Base-by-base conservation (phyloP, 2,113 vertebrate genomes). In the Silurus meridionalis region DNA sequence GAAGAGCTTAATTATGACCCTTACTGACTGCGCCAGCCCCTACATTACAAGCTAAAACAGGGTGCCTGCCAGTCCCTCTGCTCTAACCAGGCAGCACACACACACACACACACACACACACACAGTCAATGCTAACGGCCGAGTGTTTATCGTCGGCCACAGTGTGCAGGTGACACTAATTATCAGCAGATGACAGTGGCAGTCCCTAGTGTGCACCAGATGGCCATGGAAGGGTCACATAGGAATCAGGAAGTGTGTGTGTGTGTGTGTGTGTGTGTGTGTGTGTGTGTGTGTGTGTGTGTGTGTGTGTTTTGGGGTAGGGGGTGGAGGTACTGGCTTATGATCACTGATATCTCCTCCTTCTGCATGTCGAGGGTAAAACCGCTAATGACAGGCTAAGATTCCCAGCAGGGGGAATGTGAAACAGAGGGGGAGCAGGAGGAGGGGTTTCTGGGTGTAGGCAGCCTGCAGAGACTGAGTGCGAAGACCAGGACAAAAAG, bases 111-210 rank as follows among this genome's bases (percentile, higher is more conserved):
- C 67, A 80, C 53, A 60, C 37, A 63, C 52, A 71, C 85, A 55
- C 57, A 72, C 85, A 89, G 90, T 94, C 91, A 90, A 89, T 90
- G 89, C 91, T 91, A 93, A 89, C 72, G 80, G 89, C 90, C 89
- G 93, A 93, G 94, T 96, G 94, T 94, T 93, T 94, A 94, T 87
- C 88, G 90, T 90, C 90, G 90, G 77, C 91, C 90, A 93, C 92
- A 91, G 91, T 83, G 90, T 94, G 95, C 96, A 97, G 96, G 96
- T 96, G 96, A 96, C 96, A 96, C 94, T 97, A 96, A 96, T 97
- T 96, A 97, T 94, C 91, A 95, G 95, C 95, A 96, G 95, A 96
- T 95, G 96, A 97, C 95, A 96, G 95, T 92, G 94, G 93, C 91
- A 93, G 94, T 95, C 91, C 90, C 90, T 94, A 94, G 92, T 94